phyloP scores from a whole-genome alignment of 1,140 invertebrate genomes.

The Lordiphosa collinella region DNA sequence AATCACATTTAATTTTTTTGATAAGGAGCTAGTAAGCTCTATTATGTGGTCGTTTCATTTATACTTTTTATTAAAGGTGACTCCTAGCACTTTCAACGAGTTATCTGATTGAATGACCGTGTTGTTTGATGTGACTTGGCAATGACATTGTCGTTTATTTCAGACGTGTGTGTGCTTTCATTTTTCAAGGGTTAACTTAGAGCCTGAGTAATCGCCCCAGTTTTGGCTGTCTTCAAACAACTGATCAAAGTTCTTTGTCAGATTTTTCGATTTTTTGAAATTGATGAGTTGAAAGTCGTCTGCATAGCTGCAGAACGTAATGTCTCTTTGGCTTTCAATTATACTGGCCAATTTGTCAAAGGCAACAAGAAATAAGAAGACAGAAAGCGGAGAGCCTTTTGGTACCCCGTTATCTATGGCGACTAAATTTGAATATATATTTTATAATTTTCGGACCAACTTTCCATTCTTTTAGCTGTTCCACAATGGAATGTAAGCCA shows the following conservation, averaged over 20 bases:
- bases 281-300: no score
- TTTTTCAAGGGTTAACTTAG: conserved; percentile 17
- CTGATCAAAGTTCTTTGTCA: neutral
- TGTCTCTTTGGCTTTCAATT: conserved; percentile 3
- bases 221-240: conserved; percentile 10
- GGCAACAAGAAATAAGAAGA: conserved; percentile 22
- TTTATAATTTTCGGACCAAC: conserved; percentile 18
- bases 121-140: neutral
- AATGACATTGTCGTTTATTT: no score
- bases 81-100: conserved; percentile 19
- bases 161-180: conserved; percentile 17
- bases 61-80: conserved; percentile 22
- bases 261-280: no score
- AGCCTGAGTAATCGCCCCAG: conserved; percentile 22
- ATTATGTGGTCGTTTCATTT: conserved; percentile 15
- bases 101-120: conserved; percentile 1
- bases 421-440: neutral
- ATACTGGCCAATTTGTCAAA: conserved; percentile 12
- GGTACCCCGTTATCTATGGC: conserved; percentile 18
- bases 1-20: neutral
- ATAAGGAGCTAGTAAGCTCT: neutral
- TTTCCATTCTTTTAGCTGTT: conserved; percentile 19
- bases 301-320: conserved; percentile 19
- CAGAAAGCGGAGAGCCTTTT: conserved; percentile 27
- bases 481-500: conserved; percentile 14